A percentile compares a stretch with the other conserved stretches of the same genome.
Evolutionary conservation across 1,140 invertebrate genomes (phyloP).

Genomic region (Oryctes rhinoceros): DNA sequence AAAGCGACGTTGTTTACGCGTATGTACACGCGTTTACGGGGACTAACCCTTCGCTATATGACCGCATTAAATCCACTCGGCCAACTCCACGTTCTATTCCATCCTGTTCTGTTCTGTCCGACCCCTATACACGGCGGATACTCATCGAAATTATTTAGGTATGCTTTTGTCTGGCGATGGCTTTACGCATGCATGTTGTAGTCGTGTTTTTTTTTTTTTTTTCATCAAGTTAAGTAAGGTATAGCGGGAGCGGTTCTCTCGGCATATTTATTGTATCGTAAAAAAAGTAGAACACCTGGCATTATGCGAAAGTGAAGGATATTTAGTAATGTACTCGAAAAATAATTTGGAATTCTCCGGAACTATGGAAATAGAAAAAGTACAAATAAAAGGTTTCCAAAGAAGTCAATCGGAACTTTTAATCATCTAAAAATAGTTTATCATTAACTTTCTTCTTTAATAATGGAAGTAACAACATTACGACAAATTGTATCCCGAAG

Average conservation of each 20-base stretch:
- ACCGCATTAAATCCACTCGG: slow-evolving; percentile 33
- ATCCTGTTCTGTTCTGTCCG: neutral
- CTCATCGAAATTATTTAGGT: slow-evolving; percentile 24
- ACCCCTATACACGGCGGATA: neutral
- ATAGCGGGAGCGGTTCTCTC: slow-evolving; percentile 7
- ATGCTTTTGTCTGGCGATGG: slow-evolving; percentile 16
- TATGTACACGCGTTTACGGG: slow-evolving; percentile 35
- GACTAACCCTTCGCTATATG: slow-evolving; percentile 32
- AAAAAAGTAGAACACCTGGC: neutral
- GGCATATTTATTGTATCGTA: slow-evolving; percentile 22
- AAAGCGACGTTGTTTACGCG: slow-evolving; percentile 24
- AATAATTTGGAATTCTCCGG: neutral
- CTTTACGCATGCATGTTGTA: neutral
- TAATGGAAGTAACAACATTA: too few relatives aligned
- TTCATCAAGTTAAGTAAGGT: slow-evolving; percentile 35
- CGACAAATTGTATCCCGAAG: too few relatives aligned
- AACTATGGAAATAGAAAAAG: neutral
- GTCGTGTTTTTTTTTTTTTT: slow-evolving; percentile 16
- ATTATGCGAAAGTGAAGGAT: neutral
- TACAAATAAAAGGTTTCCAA: too few relatives aligned
- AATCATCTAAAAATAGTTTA: too few relatives aligned
- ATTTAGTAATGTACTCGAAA: neutral
- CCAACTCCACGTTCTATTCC: slow-evolving; percentile 6
- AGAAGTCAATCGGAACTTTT: too few relatives aligned
- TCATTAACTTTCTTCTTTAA: too few relatives aligned